Percentiles rank a stretch among this genome's conserved stretches.
Evolutionary conservation across 1,140 invertebrate genomes (phyloP).

Genomic region (Chionoecetes opilio): DNA sequence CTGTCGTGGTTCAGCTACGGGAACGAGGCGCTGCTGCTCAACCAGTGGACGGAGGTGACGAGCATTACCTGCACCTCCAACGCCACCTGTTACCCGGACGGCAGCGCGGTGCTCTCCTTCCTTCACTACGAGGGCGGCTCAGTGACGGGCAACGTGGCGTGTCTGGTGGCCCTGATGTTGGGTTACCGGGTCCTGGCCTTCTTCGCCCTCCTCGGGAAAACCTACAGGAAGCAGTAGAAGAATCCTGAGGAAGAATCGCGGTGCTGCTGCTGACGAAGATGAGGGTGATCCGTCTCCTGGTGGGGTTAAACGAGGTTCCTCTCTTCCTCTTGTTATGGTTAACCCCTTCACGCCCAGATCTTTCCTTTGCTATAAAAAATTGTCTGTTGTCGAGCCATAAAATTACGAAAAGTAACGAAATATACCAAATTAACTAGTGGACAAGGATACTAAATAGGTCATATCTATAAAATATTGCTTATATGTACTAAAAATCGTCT

Average conservation of each 20-base stretch:
- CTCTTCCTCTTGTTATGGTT: too few relatives aligned
- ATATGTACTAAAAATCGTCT: too few relatives aligned
- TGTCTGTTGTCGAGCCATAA: too few relatives aligned
- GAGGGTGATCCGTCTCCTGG: not conserved
- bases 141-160: slow-evolving; percentile 33
- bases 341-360: too few relatives aligned
- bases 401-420: too few relatives aligned
- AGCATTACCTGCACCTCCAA: slow-evolving; percentile 65
- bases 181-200: slow-evolving; percentile 60
- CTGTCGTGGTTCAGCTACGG: slow-evolving; percentile 78
- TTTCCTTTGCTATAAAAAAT: too few relatives aligned
- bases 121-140: slow-evolving; percentile 67
- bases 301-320: not conserved
- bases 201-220: slow-evolving; percentile 67
- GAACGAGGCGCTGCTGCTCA: slow-evolving; percentile 71
- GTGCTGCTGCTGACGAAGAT: not conserved
- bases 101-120: slow-evolving; percentile 73
- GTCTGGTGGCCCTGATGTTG: slow-evolving; percentile 43
- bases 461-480: too few relatives aligned
- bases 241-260: not conserved
- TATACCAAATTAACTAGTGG: too few relatives aligned
- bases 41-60: slow-evolving; percentile 72
- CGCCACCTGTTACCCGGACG: slow-evolving; percentile 69
- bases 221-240: slow-evolving; percentile 68
- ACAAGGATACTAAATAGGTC: too few relatives aligned